Evolutionary conservation across 2,888 invertebrate species (phyloP).

Genomic region (Acanthopleura granulata): DNA sequence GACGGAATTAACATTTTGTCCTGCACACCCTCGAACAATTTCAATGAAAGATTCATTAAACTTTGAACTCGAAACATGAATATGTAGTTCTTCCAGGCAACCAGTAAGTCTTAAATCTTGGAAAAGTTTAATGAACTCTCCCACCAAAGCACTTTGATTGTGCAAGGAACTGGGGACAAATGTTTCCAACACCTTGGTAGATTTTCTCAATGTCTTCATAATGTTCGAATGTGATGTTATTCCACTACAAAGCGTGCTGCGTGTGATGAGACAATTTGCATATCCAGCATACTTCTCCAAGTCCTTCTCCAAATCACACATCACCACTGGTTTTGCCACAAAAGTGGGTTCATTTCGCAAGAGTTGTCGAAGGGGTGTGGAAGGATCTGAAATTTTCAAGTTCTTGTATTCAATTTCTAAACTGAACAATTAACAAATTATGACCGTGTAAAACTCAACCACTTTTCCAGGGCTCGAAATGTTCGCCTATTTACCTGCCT

Average conservation of each 20-base stretch:
- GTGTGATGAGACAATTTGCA: background rate
- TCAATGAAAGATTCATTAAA: background rate
- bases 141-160: background rate
- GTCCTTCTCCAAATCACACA: background rate
- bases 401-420: background rate
- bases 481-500: too few species aligned
- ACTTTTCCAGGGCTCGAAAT: too few species aligned
- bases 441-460: too few species aligned
- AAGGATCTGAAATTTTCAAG: background rate
- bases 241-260: background rate
- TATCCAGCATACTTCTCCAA: background rate
- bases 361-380: background rate
- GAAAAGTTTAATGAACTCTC: background rate
- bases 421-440: background rate
- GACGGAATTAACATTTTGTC: background rate
- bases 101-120: background rate
- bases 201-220: background rate
- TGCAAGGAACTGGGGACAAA: background rate
- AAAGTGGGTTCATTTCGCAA: background rate
- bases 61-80: background rate
- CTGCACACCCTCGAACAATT: slow-evolving; percentile 2
- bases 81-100: slow-evolving; percentile 3
- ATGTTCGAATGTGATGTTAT: background rate
- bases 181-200: background rate
- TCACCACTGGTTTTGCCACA: background rate